These are phyloP conservation scores for Poeciliopsis presidionis DNA, from an alignment of 2,797 vertebrate species.

Conservation along the genomic window DNA sequence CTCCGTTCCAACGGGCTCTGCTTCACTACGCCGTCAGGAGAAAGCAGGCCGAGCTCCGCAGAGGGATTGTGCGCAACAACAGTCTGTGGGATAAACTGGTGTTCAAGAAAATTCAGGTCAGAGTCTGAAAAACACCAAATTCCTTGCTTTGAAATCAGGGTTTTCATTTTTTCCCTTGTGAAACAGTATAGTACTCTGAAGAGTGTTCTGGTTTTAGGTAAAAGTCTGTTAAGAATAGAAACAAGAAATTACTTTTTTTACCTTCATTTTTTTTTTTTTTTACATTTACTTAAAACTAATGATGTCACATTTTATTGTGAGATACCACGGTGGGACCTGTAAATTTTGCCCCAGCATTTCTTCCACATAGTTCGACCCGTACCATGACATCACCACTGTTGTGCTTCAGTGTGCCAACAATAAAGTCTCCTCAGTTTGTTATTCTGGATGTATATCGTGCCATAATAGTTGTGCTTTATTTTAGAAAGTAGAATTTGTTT, in stretches of 20 bases:
- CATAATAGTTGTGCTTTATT: neutral
- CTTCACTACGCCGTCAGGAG: slow-evolving; percentile 81
- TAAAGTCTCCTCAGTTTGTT: neutral
- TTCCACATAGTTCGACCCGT: neutral
- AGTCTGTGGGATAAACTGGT: slow-evolving; percentile 84
- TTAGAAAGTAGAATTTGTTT: neutral
- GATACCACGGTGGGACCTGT: neutral
- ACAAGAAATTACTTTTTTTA: neutral
- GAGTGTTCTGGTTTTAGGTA: neutral
- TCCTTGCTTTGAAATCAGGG: neutral
- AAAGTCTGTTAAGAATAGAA: neutral
- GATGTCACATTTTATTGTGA: neutral
- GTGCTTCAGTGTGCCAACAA: neutral
- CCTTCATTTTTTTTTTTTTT: neutral
- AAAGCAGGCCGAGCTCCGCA: slow-evolving; percentile 83
- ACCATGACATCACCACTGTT: neutral
- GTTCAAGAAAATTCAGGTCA: slow-evolving; percentile 84
- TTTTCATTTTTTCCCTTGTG: neutral
- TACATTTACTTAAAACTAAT: neutral
- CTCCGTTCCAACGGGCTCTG: slow-evolving; percentile 74
- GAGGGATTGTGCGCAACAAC: slow-evolving; percentile 83
- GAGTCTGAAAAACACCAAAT: slow-evolving; percentile 14
- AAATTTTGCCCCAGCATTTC: neutral
- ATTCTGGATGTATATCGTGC: neutral
- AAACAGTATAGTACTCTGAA: neutral